Base-by-base conservation (phyloP, 2,797 vertebrate genomes). In the Rachycentron canadum region DNA sequence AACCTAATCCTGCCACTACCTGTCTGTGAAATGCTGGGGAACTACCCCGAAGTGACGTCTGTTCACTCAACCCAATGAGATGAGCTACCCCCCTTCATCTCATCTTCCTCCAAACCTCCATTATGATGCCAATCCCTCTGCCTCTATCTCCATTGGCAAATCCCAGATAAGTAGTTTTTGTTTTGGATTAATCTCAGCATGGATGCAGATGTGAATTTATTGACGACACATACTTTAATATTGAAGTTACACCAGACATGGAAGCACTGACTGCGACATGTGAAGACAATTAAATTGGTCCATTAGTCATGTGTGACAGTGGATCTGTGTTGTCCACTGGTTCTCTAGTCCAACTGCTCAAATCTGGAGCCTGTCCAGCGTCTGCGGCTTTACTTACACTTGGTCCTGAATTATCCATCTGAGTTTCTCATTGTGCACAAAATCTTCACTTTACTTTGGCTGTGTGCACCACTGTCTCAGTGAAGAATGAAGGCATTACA, bases 401-500 rank as follows among this genome's bases (percentile, higher is more conserved):
- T 43, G 12, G 23, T 61, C 62, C 69, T 49, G 50, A 85, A 67
- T 84, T 79, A 68, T 67, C 57, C 65, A 32, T 86, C 77, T 77
- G 70, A 84, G 62, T 85, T 86, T 87, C 53, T 82, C 74, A 71
- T 81, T 84, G 65, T 84, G 75, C 76, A 65, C 63, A 43, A 57
- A 72, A 55, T 78, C 81, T 73, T 70, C 63, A 58, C 60, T 85
- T 84, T 76, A 70, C 72, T 81, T 82, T 84, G 86, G 80, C 79
- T 79, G 7, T 81, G 59, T 30, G 73, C 45, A 6, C 55, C 1
- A 19, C 70, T 74, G 83, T 86, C 82, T 80, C 53, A 19, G 59
- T 78, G 58, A 82, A 78, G 79, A 83, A 84, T 68, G 66, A 71
- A 91, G 80, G 84, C 80, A 75, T 91, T 84, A 83, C 87, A 73